Conservation (phyloP, 2,797 vertebrate genomes). For the Taenioides sp. region DNA sequence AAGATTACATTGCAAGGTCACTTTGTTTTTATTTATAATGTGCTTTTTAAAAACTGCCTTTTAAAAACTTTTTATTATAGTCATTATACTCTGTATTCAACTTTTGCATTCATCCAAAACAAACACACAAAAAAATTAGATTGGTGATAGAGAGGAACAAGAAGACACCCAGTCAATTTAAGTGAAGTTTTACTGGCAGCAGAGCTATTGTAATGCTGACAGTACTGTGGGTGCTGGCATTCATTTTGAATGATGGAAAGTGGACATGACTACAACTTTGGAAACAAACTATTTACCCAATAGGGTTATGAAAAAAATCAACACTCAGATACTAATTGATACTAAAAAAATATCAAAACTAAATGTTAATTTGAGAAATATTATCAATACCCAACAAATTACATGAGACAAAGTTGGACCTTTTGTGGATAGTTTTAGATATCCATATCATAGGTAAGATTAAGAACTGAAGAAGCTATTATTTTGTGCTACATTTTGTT, state of each 20-base stretch:
- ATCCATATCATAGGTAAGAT: not conserved
- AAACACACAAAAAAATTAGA: slow-evolving; percentile 11
- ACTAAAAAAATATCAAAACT: too few species aligned
- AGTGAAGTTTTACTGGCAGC: slow-evolving; percentile 35
- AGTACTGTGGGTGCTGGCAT: slow-evolving; percentile 46
- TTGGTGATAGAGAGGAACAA: slow-evolving; percentile 46
- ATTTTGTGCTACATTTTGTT: not conserved
- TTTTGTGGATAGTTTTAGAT: too few species aligned
- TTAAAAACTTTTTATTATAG: not conserved
- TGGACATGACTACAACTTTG: slow-evolving; percentile 54
- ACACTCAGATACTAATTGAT: too few species aligned
- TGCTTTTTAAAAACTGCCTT: not conserved
- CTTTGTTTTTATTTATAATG: not conserved
- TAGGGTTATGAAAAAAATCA: too few species aligned
- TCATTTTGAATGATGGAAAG: slow-evolving; percentile 58
- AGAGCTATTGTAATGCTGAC: not conserved
- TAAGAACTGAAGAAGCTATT: not conserved
- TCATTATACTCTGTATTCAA: not conserved
- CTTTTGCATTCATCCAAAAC: not conserved
- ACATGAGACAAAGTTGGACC: too few species aligned
- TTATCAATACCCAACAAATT: too few species aligned
- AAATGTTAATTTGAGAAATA: too few species aligned
- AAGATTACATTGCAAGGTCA: not conserved
- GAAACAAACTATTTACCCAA: slow-evolving; percentile 57
- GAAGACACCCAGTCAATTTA: slow-evolving; percentile 37